Percentiles rank a stretch among this genome's conserved stretches.
Evolutionary conservation across 2,888 invertebrate genomes (phyloP).

Genomic region (Nomada fucata): DNA sequence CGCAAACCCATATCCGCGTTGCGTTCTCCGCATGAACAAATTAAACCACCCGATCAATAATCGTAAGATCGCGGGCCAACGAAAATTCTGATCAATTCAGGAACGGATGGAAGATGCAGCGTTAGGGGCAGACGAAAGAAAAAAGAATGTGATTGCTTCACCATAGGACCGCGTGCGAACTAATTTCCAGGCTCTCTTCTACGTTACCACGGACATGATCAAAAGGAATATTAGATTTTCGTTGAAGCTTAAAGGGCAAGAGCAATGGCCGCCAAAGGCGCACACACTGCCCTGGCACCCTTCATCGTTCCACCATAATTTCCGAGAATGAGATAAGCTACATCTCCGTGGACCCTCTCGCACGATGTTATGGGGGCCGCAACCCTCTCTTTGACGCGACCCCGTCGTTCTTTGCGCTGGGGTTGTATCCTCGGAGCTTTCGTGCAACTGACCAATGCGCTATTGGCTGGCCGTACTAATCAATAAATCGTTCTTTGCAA

Average conservation of each 20-base stretch:
- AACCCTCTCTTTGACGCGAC: slow-evolving; percentile 73
- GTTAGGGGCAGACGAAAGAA: neutral
- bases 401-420: slow-evolving; percentile 72
- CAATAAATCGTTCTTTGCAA: slow-evolving; percentile 82
- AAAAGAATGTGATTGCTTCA: slow-evolving; percentile 1
- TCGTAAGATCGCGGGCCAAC: neutral
- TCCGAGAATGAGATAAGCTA: slow-evolving; percentile 82
- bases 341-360: slow-evolving; percentile 75
- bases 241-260: slow-evolving; percentile 57
- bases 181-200: slow-evolving; percentile 55
- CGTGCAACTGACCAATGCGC: slow-evolving; percentile 80
- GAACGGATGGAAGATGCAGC: neutral
- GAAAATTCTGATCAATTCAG: slow-evolving; percentile 5
- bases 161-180: slow-evolving; percentile 40
- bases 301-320: slow-evolving; percentile 81
- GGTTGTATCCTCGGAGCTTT: slow-evolving; percentile 73
- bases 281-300: slow-evolving; percentile 67
- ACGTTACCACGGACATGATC: slow-evolving; percentile 61
- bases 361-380: slow-evolving; percentile 69
- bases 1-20: too few species aligned
- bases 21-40: too few species aligned
- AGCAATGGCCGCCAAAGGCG: slow-evolving; percentile 74
- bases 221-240: slow-evolving; percentile 71
- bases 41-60: too few species aligned
- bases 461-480: slow-evolving; percentile 81